A percentile compares a stretch with the other conserved stretches of the same genome.
Evolutionary conservation across 2,888 invertebrate genomes (phyloP).

Genomic region (Catocala sponsa): DNA sequence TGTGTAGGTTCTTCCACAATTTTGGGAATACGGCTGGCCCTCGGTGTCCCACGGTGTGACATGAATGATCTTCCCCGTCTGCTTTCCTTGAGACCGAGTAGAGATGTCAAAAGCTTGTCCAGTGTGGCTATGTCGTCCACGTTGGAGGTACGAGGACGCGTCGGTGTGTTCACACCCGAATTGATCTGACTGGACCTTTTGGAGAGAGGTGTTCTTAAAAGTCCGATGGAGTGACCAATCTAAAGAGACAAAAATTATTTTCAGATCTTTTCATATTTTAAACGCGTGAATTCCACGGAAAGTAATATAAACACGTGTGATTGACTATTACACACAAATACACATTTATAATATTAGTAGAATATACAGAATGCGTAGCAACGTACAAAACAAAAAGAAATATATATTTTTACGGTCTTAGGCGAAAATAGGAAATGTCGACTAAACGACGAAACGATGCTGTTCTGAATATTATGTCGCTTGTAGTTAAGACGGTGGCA

Average conservation of each 20-base stretch:
- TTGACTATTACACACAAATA: no score
- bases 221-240: slow-evolving; percentile 75
- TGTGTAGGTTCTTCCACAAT: slow-evolving; percentile 55
- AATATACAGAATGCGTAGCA: no score
- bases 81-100: slow-evolving; percentile 84
- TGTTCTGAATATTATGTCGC: no score
- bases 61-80: slow-evolving; percentile 66
- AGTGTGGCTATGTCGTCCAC: slow-evolving; percentile 89
- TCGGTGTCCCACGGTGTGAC: slow-evolving; percentile 75
- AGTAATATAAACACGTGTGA: no score
- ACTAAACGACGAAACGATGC: no score
- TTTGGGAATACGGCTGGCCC: slow-evolving; percentile 70
- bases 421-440: no score
- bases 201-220: slow-evolving; percentile 69
- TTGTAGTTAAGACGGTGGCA: no score
- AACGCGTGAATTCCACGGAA: no score
- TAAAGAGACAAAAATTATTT: slow-evolving; percentile 42
- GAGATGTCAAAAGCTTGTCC: slow-evolving; percentile 89
- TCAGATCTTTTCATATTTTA: no score
- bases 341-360: no score
- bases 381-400: no score
- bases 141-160: slow-evolving; percentile 67
- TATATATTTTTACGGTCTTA: no score
- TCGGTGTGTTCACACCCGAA: slow-evolving; percentile 70
- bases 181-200: slow-evolving; percentile 68